Evolutionary conservation across 2,888 invertebrate species (phyloP).

Genomic region (Erebia palarica): DNA sequence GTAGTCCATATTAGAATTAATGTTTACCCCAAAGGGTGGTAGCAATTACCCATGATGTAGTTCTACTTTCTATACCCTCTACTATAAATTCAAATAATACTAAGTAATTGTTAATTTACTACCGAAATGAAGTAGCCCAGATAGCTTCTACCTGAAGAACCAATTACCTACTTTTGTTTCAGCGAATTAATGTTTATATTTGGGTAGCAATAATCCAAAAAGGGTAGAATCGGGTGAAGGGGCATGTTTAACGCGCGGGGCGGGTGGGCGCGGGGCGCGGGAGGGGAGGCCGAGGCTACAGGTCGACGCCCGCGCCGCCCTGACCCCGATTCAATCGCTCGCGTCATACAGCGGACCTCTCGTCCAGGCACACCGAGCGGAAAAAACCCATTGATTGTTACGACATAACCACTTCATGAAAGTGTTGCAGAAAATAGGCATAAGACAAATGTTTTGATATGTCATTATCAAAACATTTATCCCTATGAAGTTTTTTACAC

Average conservation of each 20-base stretch:
- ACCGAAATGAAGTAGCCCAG: not conserved
- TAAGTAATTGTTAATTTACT: no score
- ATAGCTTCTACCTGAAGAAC: not conserved
- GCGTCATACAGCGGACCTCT: constrained; percentile 80
- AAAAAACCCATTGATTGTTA: constrained; percentile 56
- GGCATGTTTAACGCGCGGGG: constrained; percentile 42
- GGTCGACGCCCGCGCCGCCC: constrained; percentile 81
- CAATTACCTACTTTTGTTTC: not conserved
- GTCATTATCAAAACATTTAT: constrained; percentile 6
- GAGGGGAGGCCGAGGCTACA: constrained; percentile 59
- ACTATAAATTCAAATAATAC: no score
- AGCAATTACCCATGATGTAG: no score
- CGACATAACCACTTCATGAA: constrained; percentile 39
- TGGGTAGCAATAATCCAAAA: constrained; percentile 23
- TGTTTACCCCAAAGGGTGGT: no score
- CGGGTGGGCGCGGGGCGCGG: constrained; percentile 44
- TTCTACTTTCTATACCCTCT: no score
- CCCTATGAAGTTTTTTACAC: not conserved
- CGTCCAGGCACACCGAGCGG: constrained; percentile 76
- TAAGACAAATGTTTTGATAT: no score
- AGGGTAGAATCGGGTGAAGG: constrained; percentile 27
- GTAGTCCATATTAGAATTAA: no score
- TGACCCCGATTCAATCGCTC: constrained; percentile 79
- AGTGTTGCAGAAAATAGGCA: constrained; percentile 29
- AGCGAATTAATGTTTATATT: constrained; percentile 3